Evolutionary conservation across 2,113 vertebrate genomes (phyloP), one percentile per base, ranked within the genome.

Genomic region (Coregonus clupeaformis): DNA sequence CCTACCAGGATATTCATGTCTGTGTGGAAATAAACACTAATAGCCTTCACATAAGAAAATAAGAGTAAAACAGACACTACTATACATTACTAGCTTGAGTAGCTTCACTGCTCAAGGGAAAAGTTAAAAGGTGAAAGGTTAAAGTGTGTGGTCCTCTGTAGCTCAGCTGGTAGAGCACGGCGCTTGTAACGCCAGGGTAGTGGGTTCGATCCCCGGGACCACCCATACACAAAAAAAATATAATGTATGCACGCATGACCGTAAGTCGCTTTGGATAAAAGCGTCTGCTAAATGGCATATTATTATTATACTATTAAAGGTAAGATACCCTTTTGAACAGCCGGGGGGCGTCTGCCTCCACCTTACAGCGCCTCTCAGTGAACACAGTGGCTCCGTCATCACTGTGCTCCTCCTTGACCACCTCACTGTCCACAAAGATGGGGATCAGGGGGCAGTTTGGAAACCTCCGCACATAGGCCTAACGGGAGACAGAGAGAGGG

Each of bases 391-490:
- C 92, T 14, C 86, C 94, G 0, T 98, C 97, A 18, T 96, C 93
- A 1, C 95, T 98, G 80, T 87, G 91, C 76, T 82, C 94, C 74
- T 99, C 95, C 0, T 29, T 95, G 57, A 96, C 83, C 5, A 92
- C 90, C 87, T 98, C 96, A 12, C 97, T 98, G 91, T 93, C 95
- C 42, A 98, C 95, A 73, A 99, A 99, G 93, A 99, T 95, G 0
- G 97, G 97, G 78, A 99, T 97, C 85, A 99, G 85, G 0, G 92
- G 94, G 83, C 96, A 98, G 0, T 94, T 98, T 0, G 97, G 98
- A 82, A 99, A 99, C 75, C 98, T 92, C 36, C 93, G 93, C 32
- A 95, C 91, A 20, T 99, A 99, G 6, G 97, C 98, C 97, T 99
- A 29, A 13, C 1, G 60, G 9, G 62, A 67, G 62, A 29, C 14